Conservation (phyloP, 2,113 vertebrate genomes). For the Indicator maculatus region DNA sequence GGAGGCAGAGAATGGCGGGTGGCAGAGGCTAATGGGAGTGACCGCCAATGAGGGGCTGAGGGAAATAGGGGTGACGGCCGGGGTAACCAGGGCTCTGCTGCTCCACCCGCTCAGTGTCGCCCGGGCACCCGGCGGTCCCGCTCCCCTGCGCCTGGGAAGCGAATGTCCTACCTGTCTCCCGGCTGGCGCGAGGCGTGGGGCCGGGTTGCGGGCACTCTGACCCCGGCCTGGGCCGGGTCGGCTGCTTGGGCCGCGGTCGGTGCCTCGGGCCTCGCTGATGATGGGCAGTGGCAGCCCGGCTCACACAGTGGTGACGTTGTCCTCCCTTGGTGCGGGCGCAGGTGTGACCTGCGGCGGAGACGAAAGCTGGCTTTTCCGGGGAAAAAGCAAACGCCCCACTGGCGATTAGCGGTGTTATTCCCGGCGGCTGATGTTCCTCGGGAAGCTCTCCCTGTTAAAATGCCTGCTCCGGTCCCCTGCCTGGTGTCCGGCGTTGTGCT, state of each 20-base stretch:
- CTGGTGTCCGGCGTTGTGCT: rapidly evolving
- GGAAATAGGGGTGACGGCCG: no score
- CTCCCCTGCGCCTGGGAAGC: neutral
- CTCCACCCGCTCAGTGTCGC: neutral
- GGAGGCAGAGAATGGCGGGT: neutral
- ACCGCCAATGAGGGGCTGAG: no score
- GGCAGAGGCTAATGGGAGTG: neutral
- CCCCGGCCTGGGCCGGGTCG: neutral
- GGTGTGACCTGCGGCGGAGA: no score
- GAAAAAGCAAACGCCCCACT: no score
- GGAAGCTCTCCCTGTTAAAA: no score
- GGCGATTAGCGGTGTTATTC: neutral
- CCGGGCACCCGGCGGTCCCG: neutral
- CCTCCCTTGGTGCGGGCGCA: neutral
- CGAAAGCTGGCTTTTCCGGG: no score
- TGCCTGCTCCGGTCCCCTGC: rapidly evolving
- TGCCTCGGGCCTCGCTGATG: neutral
- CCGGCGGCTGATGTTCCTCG: neutral
- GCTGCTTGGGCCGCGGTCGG: neutral
- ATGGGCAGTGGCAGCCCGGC: neutral
- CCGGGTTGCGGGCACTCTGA: neutral
- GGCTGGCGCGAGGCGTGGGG: neutral
- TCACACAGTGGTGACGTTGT: neutral
- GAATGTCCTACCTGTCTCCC: neutral
- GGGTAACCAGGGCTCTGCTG: no score